Conservation (phyloP, 2,797 vertebrate genomes). For the Epinephelus coioides region DNA sequence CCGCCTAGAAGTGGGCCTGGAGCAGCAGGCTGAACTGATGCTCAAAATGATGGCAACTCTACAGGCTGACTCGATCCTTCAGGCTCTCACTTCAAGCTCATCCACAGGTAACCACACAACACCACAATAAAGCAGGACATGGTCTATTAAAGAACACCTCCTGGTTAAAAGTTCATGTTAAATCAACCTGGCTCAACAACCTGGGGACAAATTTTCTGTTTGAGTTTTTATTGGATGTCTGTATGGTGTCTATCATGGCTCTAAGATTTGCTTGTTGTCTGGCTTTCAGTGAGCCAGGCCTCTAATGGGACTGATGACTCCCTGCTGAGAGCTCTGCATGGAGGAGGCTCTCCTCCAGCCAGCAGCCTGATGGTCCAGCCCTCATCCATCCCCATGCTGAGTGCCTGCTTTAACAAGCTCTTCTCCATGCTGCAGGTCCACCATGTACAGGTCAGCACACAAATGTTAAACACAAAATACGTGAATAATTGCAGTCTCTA, state of each 20-base stretch:
- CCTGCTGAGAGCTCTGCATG: conserved; percentile 92
- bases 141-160: neutral
- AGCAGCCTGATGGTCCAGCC: conserved; percentile 89
- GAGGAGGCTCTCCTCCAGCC: conserved; percentile 85
- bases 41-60: conserved; percentile 99
- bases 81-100: conserved; percentile 95
- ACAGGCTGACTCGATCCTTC: conserved; percentile 97
- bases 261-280: neutral
- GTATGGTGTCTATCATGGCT: neutral
- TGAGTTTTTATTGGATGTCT: neutral
- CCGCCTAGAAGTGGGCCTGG: conserved; percentile 96
- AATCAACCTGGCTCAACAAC: neutral
- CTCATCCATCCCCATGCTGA: conserved; percentile 97
- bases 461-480: neutral
- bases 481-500: neutral
- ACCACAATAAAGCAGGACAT: neutral
- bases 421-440: conserved; percentile 99
- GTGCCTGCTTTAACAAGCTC: conserved; percentile 98
- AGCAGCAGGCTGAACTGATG: conserved; percentile 99
- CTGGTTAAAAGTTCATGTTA: neutral
- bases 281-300: conserved; percentile 89
- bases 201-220: neutral
- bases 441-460: conserved; percentile 93
- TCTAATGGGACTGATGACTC: conserved; percentile 96
- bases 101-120: conserved; percentile 88